Conservation (phyloP, 2,113 vertebrate species). For the Hipposideros armiger region DNA sequence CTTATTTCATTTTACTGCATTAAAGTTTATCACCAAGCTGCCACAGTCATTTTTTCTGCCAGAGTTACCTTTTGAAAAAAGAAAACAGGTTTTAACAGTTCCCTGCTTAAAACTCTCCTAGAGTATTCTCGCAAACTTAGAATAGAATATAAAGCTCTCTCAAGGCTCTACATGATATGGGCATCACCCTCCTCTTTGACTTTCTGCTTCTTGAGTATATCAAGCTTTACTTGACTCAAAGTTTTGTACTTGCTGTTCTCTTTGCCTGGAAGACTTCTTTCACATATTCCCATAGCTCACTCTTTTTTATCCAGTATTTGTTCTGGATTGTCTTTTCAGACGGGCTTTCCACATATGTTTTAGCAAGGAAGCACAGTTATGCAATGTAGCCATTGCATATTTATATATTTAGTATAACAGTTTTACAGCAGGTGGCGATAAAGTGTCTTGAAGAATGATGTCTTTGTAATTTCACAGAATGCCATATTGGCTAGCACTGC, state of each 20-base stretch:
- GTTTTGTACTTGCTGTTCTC: neutral
- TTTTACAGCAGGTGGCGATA: slow-evolving; percentile 60
- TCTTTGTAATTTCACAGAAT: neutral
- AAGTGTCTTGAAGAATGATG: neutral
- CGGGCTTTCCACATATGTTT: neutral
- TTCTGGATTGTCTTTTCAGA: neutral
- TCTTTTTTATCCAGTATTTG: neutral
- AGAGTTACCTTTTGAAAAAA: neutral
- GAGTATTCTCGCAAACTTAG: slow-evolving; percentile 10
- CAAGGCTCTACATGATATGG: neutral
- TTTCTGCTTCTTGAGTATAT: neutral
- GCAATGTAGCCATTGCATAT: neutral
- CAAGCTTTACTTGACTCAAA: neutral
- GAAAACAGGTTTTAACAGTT: neutral
- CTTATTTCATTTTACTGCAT: neutral
- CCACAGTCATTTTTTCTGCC: neutral
- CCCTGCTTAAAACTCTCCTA: neutral
- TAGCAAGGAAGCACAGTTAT: neutral
- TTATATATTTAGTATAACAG: neutral
- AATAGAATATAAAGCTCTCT: neutral
- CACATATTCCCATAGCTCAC: neutral
- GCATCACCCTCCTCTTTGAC: neutral
- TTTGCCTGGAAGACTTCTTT: neutral
- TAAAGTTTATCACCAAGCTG: neutral
- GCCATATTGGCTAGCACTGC: neutral